Evolutionary conservation across 2,797 vertebrate species (phyloP), one percentile per base, ranked within the genome.

Genomic region (Emydoidea blandingii): DNA sequence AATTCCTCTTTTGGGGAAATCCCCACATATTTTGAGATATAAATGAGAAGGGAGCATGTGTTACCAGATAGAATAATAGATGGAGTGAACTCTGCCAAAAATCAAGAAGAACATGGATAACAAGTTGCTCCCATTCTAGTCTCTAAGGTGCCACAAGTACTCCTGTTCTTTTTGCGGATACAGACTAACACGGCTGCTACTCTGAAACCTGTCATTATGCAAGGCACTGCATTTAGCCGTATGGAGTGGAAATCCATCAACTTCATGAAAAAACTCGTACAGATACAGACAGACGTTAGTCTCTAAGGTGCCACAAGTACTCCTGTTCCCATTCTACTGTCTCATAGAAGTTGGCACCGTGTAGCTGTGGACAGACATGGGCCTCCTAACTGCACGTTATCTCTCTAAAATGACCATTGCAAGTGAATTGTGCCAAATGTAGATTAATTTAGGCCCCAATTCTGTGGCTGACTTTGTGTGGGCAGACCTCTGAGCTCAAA

Each of bases 371-470:
- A 25, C 68, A 86, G 52, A 87, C 31, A 76, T 21, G 3, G 85
- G 85, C 29, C 87, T 31, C 54, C 44, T 25, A 89, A 93, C 85
- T 1, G 52, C 29, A 85, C 4, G 4, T 34, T 62, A 4, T 34
- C 15, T 74, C 37, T 74, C n/a, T 37, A 74, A 41, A 23, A 74
- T 74, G 19, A 44, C 68, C 10, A 6, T 25, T 74, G 2, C 65
- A 90, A 7, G 83, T 7, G 88, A 91, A 74, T 59, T 47, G 44
- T 59, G 47, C 44, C 85, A 88, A 86, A 89, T 90, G 52, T 5
- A 86, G 11, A 5, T 78, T 81, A 86, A 47, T 81, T 91, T 92
- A 81, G 21, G 31, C 18, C 86, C 31, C 0, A 3, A 1, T 44
- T 89, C 86, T 91, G 10, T 18, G 87, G 74, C 15, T 34, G 49